These are phyloP conservation scores for Chaetops frenatus DNA, from an alignment of 2,113 vertebrate genomes.

Conservation along the genomic window DNA sequence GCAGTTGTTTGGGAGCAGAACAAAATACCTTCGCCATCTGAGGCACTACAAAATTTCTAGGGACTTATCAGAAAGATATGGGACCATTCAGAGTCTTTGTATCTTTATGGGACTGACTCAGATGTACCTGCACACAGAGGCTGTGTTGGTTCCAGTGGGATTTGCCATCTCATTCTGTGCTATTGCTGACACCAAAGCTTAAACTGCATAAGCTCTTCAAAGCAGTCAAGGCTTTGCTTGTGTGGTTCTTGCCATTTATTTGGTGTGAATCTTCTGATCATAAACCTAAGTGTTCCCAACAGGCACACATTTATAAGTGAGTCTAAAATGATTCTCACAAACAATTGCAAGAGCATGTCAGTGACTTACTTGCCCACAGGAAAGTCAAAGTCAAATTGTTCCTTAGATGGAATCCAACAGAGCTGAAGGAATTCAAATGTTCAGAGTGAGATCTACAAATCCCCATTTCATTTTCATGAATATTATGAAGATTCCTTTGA, in stretches of 20 bases:
- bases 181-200: not conserved
- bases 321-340: not conserved
- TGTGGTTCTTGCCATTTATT: not conserved
- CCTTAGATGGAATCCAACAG: constrained; percentile 4
- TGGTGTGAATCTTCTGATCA: not conserved
- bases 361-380: not conserved
- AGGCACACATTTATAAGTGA: not conserved
- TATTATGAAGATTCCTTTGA: constrained; percentile 1
- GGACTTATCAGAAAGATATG: not conserved
- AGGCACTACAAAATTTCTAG: not conserved
- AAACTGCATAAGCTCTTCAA: not conserved
- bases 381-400: constrained; percentile 25
- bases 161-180: not conserved
- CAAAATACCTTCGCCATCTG: not conserved
- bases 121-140: not conserved
- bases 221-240: not conserved
- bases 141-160: not conserved
- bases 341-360: not conserved
- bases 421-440: constrained; percentile 21
- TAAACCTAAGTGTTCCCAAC: not conserved
- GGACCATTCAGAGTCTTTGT: not conserved
- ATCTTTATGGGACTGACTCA: not conserved
- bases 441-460: constrained; percentile 13
- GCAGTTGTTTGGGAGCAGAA: not conserved
- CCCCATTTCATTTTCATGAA: constrained; percentile 40